A percentile compares a stretch with the other conserved stretches of the same genome.
These are phyloP conservation scores for Lasioglossum villosulum DNA, from an alignment of 2,888 invertebrate genomes.

Conservation along the genomic window DNA sequence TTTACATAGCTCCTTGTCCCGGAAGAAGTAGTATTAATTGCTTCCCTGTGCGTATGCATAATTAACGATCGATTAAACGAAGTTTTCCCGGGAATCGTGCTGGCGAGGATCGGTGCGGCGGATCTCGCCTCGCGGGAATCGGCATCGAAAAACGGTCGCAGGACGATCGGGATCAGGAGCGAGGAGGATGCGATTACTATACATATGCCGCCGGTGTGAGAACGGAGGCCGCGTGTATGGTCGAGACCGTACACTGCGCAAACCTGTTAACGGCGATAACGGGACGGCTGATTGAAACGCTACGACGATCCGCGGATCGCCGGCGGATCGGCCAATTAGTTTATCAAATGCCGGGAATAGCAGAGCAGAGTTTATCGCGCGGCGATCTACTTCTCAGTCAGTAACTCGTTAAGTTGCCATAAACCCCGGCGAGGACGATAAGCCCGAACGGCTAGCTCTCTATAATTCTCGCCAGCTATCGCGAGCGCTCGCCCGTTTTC, in stretches of 20 bases:
- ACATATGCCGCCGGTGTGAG: slow-evolving; percentile 46
- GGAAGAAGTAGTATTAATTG: slow-evolving; percentile 8
- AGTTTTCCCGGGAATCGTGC: slow-evolving; percentile 2
- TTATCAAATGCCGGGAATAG: slow-evolving; percentile 71
- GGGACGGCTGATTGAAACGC: slow-evolving; percentile 67
- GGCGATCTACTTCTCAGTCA: slow-evolving; percentile 57
- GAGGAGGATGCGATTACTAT: slow-evolving; percentile 20
- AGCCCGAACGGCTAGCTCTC: slow-evolving; percentile 46
- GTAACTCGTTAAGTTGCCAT: slow-evolving; percentile 68
- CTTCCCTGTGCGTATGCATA: not conserved
- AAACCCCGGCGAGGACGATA: slow-evolving; percentile 61
- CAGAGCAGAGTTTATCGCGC: slow-evolving; percentile 65
- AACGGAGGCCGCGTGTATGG: slow-evolving; percentile 24
- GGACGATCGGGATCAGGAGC: slow-evolving; percentile 18
- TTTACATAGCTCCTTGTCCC: not conserved
- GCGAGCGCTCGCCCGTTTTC: slow-evolving; percentile 22
- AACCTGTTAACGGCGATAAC: slow-evolving; percentile 70
- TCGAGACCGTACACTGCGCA: slow-evolving; percentile 3
- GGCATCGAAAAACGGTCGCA: not conserved
- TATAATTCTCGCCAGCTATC: slow-evolving; percentile 54
- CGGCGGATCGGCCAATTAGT: slow-evolving; percentile 65
- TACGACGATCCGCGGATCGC: slow-evolving; percentile 49
- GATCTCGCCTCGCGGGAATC: slow-evolving; percentile 6
- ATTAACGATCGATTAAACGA: slow-evolving; percentile 32
- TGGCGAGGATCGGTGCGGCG: not conserved